A percentile compares a stretch with the other conserved stretches of the same genome.
phyloP scores from a whole-genome alignment of 2,797 vertebrate species.

The Gorsachius magnificus region DNA sequence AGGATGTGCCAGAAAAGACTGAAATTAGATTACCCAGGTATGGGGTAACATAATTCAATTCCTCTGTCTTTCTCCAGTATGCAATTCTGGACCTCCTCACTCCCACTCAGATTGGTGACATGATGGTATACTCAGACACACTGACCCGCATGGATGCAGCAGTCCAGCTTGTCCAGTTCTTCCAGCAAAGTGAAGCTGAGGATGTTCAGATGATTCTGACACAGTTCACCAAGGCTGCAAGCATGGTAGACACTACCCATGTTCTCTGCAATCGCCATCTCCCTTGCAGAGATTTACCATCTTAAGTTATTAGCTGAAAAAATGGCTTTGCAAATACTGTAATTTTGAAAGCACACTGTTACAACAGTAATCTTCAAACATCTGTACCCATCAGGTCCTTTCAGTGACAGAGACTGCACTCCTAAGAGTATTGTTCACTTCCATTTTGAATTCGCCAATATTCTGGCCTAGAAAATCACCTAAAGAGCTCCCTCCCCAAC shows the following conservation, averaged over 20 bases:
- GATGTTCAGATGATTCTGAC: background rate
- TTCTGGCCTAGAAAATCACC: background rate
- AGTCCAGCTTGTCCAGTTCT: background rate
- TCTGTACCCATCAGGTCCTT: background rate
- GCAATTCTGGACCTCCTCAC: background rate
- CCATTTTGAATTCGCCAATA: background rate
- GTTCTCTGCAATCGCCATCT: too few species aligned
- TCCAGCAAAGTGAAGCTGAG: background rate
- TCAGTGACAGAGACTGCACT: background rate
- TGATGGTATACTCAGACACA: background rate
- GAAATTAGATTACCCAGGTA: background rate
- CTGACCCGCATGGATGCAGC: background rate
- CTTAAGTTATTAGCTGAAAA: background rate
- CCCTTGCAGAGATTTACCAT: background rate
- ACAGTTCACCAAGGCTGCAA: constrained; percentile 9
- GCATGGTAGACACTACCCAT: background rate
- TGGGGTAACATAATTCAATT: background rate
- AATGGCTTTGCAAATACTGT: background rate
- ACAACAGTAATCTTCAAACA: background rate
- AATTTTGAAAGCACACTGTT: background rate
- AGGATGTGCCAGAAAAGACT: background rate
- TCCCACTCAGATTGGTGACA: constrained; percentile 12
- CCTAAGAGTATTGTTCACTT: background rate
- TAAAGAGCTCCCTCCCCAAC: background rate
- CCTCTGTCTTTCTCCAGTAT: background rate